These are phyloP conservation scores for Eriocheir sinensis DNA, from an alignment of 1,140 invertebrate species.

Conservation along the genomic window DNA sequence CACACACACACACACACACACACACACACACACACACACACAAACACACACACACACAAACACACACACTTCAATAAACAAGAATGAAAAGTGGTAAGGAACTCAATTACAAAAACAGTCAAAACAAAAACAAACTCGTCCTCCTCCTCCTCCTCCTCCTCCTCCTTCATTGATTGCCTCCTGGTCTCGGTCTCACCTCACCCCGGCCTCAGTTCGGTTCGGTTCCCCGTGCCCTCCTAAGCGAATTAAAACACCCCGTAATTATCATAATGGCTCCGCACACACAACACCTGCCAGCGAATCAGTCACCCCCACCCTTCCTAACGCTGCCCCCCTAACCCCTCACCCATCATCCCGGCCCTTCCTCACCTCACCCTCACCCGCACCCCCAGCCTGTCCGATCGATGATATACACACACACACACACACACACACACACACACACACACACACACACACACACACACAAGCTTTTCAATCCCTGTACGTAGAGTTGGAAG, in stretches of 20 bases:
- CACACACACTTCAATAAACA: too few species aligned
- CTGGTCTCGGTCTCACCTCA: not conserved
- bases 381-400: not conserved
- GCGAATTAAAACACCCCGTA: not conserved
- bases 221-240: not conserved
- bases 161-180: not conserved
- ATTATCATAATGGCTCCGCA: slow-evolving; percentile 49
- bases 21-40: too few species aligned
- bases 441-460: not conserved
- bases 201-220: not conserved
- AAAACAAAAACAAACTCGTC: too few species aligned
- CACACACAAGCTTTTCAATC: not conserved
- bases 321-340: too few species aligned
- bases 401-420: not conserved
- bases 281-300: slow-evolving; percentile 25
- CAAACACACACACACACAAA: too few species aligned
- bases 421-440: slow-evolving; percentile 1
- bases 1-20: not conserved
- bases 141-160: too few species aligned
- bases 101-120: not conserved
- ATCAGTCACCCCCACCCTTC: too few species aligned
- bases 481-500: too few species aligned
- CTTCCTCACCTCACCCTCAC: too few species aligned
- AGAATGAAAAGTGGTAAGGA: not conserved
- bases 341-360: too few species aligned